Base-by-base conservation (phyloP, 37 sponge, comb jelly and placozoan species). In the Tethya wilhelma region DNA sequence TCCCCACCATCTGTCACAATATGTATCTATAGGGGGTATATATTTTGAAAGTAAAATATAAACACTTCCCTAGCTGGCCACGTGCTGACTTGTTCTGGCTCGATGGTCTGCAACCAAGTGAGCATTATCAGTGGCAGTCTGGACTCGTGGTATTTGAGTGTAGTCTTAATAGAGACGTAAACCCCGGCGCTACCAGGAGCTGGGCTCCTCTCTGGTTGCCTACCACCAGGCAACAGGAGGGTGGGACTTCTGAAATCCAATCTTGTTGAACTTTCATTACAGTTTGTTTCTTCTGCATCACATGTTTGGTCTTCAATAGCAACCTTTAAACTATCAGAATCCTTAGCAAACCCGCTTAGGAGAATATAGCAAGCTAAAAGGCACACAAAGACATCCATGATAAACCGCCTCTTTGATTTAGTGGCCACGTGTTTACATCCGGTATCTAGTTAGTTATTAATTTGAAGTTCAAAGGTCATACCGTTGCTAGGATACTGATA, bases 101-200 rank as follows among this genome's bases (percentile, higher is more conserved):
- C 38, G 19, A 85, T 45, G 25, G 71, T 85, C 70, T 85, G 86
- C 20, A 85, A 44, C 86, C 86, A 85, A 31, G 86, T 85, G 59
- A 78, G 59, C 19, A 77, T n/a, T 22, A 85, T 63, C 4, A 62
- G 63, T 14, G 64, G 46, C 37, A 83, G 39, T 44, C 75, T 38
- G 23, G 44, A 14, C 65, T 74, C 39, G 62, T 83, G 75, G 62
- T 74, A 83, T 39, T 63, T 64, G 5, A 22, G 34, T 62, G 83
- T 75, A 34, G 77, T 73, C 37, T 74, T 83, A 2, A 83, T 41
- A 22, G 83, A 83, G 2, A 83, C 38, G 45, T 64, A 36, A 22
- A 83, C 67, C 4, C 31, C 43, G 5, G 56, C 32, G 36, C 57
- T 55, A 25, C 45, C 33, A 26, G 25, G 20, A 12, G 55, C 57